Percentiles rank a stretch among this genome's conserved stretches.
phyloP scores from a whole-genome alignment of 1,140 invertebrate genomes.

The Drosophila mauritiana region DNA sequence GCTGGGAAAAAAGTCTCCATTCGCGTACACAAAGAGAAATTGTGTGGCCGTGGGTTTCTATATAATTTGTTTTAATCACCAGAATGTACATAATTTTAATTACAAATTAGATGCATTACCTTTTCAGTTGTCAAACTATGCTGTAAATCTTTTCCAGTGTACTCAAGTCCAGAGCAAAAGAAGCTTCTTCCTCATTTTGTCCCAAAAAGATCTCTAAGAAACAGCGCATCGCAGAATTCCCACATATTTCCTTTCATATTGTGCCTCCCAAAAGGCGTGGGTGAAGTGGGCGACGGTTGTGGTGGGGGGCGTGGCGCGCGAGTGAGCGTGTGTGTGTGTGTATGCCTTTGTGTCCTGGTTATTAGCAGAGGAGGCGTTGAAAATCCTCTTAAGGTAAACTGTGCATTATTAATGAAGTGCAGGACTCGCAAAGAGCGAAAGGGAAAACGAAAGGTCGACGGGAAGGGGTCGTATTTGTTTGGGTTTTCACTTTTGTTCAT shows the following conservation, averaged over 20 bases:
- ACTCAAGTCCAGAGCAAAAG: background rate
- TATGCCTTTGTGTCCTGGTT: conserved; percentile 67
- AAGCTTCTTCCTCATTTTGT: conserved; percentile 18
- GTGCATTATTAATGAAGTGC: conserved; percentile 76
- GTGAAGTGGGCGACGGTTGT: conserved; percentile 1
- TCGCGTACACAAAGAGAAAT: conserved; percentile 17
- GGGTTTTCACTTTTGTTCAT: conserved; percentile 37
- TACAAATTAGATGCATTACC: too few species aligned
- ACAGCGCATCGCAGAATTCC: conserved; percentile 55
- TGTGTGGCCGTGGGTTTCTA: background rate
- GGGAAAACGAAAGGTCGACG: conserved; percentile 16
- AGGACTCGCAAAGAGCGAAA: conserved; percentile 24
- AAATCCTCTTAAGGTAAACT: conserved; percentile 82
- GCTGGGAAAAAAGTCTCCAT: conserved; percentile 18
- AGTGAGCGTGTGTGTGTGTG: conserved; percentile 4
- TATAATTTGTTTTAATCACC: too few species aligned
- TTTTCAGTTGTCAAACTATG: too few species aligned
- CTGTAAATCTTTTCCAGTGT: background rate
- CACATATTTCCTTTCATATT: conserved; percentile 66
- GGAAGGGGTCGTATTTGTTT: conserved; percentile 2
- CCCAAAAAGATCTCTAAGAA: conserved; percentile 16
- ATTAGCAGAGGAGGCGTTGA: conserved; percentile 78
- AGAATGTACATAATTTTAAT: too few species aligned
- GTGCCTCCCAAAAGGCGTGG: conserved; percentile 17
- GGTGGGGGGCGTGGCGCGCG: conserved; percentile 19